A percentile compares a stretch with the other conserved stretches of the same genome.
Conservation (phyloP, 37 sponge, comb jelly and placozoan species). For the Cladorhizidae sp. region DNA sequence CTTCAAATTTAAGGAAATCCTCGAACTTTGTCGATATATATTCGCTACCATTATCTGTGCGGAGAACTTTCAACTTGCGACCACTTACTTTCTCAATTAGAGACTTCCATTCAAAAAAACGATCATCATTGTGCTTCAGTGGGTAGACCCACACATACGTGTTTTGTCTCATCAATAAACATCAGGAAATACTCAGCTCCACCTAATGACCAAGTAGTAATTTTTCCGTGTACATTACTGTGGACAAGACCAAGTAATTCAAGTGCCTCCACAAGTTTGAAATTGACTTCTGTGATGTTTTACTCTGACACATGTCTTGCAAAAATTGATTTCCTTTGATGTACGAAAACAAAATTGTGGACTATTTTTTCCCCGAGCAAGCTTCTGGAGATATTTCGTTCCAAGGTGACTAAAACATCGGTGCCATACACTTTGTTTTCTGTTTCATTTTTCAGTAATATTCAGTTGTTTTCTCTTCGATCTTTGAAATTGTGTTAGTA, state of each 20-base stretch:
- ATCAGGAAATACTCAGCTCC: no score
- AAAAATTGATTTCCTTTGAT: no score
- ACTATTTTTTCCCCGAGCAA: background rate
- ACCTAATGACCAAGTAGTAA: background rate
- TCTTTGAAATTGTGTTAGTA: background rate
- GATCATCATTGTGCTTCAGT: background rate
- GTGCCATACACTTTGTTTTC: background rate
- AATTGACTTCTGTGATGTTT: no score
- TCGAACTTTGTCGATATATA: no score
- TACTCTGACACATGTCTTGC: no score
- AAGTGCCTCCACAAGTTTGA: no score
- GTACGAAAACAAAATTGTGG: background rate
- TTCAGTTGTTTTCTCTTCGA: background rate
- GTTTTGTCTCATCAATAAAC: background rate
- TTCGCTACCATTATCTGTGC: no score
- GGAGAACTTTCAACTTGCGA: no score
- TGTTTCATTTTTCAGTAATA: background rate
- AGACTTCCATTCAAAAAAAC: no score
- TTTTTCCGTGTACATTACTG: background rate
- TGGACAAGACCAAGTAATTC: no score
- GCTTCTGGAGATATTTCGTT: background rate
- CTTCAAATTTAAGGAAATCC: background rate
- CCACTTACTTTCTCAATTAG: no score
- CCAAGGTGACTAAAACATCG: background rate
- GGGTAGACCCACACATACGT: background rate